A percentile compares a stretch with the other conserved stretches of the same genome.
Evolutionary conservation across 2,113 vertebrate genomes (phyloP).

Genomic region (Larimichthys polyactis): DNA sequence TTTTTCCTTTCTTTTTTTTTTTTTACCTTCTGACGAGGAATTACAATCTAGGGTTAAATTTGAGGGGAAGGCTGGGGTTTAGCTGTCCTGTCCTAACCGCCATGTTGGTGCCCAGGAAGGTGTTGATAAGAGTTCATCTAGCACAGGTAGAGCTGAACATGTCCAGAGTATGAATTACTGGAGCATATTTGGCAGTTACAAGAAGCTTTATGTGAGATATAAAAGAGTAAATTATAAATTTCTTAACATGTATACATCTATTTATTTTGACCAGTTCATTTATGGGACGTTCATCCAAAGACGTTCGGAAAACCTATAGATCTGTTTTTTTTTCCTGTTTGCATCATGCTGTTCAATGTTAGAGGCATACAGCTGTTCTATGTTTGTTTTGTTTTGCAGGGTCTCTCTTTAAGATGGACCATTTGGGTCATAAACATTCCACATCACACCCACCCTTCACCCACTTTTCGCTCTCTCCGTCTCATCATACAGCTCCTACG

Average conservation of each 20-base stretch:
- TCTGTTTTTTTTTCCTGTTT: constrained; percentile 58
- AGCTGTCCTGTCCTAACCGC: constrained; percentile 69
- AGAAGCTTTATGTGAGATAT: constrained; percentile 86
- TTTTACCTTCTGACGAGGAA: constrained; percentile 74
- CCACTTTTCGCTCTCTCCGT: constrained; percentile 34
- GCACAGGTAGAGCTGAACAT: constrained; percentile 75
- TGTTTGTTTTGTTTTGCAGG: constrained; percentile 28
- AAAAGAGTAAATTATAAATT: constrained; percentile 91
- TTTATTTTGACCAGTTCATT: constrained; percentile 91
- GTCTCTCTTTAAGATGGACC: constrained; percentile 36
- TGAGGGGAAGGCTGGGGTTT: constrained; percentile 75
- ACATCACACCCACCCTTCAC: constrained; percentile 47
- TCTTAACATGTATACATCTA: constrained; percentile 92
- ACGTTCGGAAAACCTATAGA: constrained; percentile 77
- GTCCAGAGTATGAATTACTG: constrained; percentile 71
- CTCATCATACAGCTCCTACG: constrained; percentile 26
- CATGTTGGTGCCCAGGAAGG: constrained; percentile 69
- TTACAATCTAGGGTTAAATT: constrained; percentile 81
- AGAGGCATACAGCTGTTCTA: constrained; percentile 18
- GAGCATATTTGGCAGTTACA: constrained; percentile 79
- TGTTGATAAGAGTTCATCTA: constrained; percentile 72
- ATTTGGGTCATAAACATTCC: constrained; percentile 82
- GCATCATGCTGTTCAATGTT: constrained; percentile 67
- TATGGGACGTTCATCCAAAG: constrained; percentile 80
- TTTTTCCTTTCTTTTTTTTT: not conserved